These are phyloP conservation scores for Alsophila aescularia DNA, from an alignment of 2,888 invertebrate species.

Conservation along the genomic window DNA sequence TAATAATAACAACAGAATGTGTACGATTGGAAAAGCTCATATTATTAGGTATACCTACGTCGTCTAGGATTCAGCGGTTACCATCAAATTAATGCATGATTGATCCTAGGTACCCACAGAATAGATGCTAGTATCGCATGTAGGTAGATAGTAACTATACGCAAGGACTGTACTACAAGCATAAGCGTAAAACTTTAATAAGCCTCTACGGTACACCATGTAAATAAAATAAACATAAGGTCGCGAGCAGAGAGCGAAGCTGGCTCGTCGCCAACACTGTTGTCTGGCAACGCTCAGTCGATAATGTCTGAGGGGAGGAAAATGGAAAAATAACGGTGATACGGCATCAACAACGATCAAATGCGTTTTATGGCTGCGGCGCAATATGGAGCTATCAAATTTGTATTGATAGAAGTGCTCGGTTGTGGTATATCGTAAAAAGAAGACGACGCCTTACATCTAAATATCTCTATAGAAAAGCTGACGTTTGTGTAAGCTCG, in stretches of 20 bases:
- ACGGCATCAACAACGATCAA: constrained; percentile 28
- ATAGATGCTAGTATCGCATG: too few relatives aligned
- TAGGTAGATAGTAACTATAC: background rate
- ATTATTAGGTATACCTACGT: too few relatives aligned
- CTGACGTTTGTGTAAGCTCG: too few relatives aligned
- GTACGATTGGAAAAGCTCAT: too few relatives aligned
- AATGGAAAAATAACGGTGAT: constrained; percentile 42
- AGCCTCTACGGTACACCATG: constrained; percentile 7
- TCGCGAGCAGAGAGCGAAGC: constrained; percentile 19
- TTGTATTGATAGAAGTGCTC: constrained; percentile 2
- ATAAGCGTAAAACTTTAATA: constrained; percentile 10
- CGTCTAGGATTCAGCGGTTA: too few relatives aligned
- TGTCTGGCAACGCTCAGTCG: constrained; percentile 32
- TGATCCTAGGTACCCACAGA: too few relatives aligned
- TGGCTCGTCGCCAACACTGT: constrained; percentile 44
- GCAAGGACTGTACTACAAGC: background rate
- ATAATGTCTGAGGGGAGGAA: constrained; percentile 37
- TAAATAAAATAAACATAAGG: constrained; percentile 24
- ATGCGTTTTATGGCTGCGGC: constrained; percentile 29
- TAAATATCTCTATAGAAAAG: too few relatives aligned
- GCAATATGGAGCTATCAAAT: constrained; percentile 25
- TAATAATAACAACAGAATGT: too few relatives aligned
- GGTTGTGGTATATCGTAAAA: too few relatives aligned
- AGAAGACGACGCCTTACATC: too few relatives aligned
- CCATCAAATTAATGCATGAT: too few relatives aligned